Base-by-base conservation (phyloP, 2,113 vertebrate species). In the Tapirus terrestris region DNA sequence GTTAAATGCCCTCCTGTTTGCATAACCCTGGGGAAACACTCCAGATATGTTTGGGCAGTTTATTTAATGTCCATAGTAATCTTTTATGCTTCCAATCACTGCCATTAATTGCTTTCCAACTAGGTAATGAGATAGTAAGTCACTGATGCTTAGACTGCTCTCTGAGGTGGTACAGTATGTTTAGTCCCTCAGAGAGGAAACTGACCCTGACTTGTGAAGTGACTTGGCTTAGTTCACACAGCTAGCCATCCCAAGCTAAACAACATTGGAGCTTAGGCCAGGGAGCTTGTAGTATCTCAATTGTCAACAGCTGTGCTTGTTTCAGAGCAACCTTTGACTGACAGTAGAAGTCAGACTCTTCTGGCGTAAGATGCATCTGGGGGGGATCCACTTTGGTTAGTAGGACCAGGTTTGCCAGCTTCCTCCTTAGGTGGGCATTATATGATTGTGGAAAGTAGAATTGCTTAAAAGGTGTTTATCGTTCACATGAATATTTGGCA, bases 1-100 rank as follows among this genome's bases (percentile, higher is more conserved):
- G 80, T 84, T 95, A 95, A 94, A 77, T 96, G 58, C n/a, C 65
- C 48, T 83, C 65, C 31, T 8, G 17, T 86, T 93, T 89, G 68
- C 86, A 11, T 82, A 48, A 91, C 4, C 77, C n/a, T 91, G 51
- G 33, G 91, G 43, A 97, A 88, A 91, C 43, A 81, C 39, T 88
- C 27, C 67, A 75, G 89, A 81, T 48, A 73, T 81, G 39, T 89
- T 95, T 91, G 72, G 29, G 86, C n/a, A 96, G 89, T 91, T 97
- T 96, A 81, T 92, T 97, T 96, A 93, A 90, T 86, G 72, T 89
- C 72, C 86, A 70, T 63, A 94, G 53, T 77, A 56, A 97, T 92
- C 76, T 95, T 97, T 96, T 81, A 89, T 91, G 67, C 81, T 96
- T 96, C 91, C 45, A 85, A 79, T 96, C 86, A 87, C 48, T 88